Evolutionary conservation across 2,113 vertebrate species (phyloP), one percentile per base, ranked within the genome.

Genomic region (Pterophyllum scalare): DNA sequence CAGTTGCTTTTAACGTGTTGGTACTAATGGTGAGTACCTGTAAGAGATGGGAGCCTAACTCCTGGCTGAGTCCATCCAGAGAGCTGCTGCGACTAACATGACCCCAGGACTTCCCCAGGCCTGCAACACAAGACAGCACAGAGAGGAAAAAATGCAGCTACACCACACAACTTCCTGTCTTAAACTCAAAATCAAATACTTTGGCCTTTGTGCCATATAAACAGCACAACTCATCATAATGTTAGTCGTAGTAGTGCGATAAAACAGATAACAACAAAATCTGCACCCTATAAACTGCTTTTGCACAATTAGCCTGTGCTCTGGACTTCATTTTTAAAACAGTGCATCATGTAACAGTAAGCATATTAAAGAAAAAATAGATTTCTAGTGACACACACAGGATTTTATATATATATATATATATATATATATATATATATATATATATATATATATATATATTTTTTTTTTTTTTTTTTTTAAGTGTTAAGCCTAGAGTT

Each of bases 81-180:
- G 97, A 96, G 60, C 96, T 97, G 74, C 94, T 96, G 65, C 97
- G 94, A 89, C 96, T 97, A 13, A 98, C 95, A 43, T 97, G 97
- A 64, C 98, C 98, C 98, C 98, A 99, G 3, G 98, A 98, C 95
- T 99, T 98, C 40, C 98, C 98, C 0, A 99, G 96, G 80, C 98
- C 98, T 99, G 95, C 60, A 61, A 83, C 92, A 93, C 35, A 70
- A 35, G 64, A 75, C 24, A 83, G 82, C 17, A 88, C 59, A 87
- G 2, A 77, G 1, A 83, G 11, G 13, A 6, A 59, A 13, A n/a
- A 35, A 35, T 10, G 22, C 2, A n/a, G n/a, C 22, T 26, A 28
- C 4, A 46, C 33, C 24, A 61, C 38, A 38, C 1, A 7, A 0
- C 24, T 26, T 43, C 28, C n/a, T 43, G 43, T 46, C 15, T 46